Conservation (phyloP, 2,113 vertebrate genomes). For the Crotalus horridus region DNA sequence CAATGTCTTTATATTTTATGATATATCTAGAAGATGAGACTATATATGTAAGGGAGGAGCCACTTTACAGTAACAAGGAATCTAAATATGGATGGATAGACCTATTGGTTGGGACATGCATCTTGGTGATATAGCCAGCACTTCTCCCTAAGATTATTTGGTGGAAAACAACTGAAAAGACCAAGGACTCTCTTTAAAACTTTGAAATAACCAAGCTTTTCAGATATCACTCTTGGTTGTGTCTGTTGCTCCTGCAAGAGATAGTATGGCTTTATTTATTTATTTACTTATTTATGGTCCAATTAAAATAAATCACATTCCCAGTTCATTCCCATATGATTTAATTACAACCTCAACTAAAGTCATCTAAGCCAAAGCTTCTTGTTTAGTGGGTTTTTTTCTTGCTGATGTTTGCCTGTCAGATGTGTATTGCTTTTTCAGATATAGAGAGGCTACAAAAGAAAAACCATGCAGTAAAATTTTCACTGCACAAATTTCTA, state of each 20-base stretch:
- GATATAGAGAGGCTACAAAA: background rate
- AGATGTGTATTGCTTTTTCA: background rate
- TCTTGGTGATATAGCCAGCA: background rate
- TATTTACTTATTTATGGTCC: background rate
- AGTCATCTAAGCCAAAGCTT: background rate
- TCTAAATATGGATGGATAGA: background rate
- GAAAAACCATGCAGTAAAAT: background rate
- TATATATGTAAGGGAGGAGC: background rate
- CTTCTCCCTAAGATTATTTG: too few relatives aligned
- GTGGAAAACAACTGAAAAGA: background rate
- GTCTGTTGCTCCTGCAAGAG: background rate
- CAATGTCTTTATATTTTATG: background rate
- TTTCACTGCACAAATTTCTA: background rate
- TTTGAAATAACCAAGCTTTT: background rate
- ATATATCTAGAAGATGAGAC: background rate
- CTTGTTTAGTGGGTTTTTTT: background rate
- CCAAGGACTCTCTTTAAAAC: background rate
- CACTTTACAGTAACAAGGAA: background rate
- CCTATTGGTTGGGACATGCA: too few relatives aligned
- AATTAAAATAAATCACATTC: background rate
- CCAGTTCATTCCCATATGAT: background rate
- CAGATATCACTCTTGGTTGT: background rate
- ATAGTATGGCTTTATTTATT: background rate
- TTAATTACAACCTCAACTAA: background rate
- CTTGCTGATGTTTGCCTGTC: background rate